phyloP scores from a whole-genome alignment of 2,888 invertebrate species.

The Melieria omissa region DNA sequence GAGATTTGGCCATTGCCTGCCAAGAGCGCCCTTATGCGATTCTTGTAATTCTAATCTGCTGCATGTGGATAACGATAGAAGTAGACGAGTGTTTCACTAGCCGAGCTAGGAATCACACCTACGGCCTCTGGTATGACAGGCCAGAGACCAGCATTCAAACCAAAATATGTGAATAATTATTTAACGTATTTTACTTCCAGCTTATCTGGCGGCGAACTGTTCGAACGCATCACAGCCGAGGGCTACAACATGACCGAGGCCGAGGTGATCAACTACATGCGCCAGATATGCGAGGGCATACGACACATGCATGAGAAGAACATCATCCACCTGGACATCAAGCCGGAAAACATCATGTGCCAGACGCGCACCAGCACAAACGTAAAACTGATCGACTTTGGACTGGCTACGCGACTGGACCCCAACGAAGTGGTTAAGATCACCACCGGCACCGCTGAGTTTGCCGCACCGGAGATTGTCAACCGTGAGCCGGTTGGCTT shows the following conservation, averaged over 20 bases:
- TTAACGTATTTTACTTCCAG: slow-evolving; percentile 67
- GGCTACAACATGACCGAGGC: slow-evolving; percentile 99
- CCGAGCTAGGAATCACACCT: no score
- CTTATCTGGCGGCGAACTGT: slow-evolving; percentile 97
- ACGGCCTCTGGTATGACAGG: no score
- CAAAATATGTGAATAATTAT: no score
- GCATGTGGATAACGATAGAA: no score
- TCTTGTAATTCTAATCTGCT: no score
- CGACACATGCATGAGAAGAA: slow-evolving; percentile 99
- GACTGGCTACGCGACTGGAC: slow-evolving; percentile 97
- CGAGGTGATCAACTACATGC: slow-evolving; percentile 98
- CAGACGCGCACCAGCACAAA: slow-evolving; percentile 94
- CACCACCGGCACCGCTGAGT: slow-evolving; percentile 98
- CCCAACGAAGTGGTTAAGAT: slow-evolving; percentile 99
- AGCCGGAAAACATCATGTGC: slow-evolving; percentile 99
- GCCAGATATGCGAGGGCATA: slow-evolving; percentile 97
- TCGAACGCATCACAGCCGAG: slow-evolving; percentile 98
- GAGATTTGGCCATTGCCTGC: no score
- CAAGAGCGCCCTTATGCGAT: no score
- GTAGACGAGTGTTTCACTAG: no score
- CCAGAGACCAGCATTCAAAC: no score
- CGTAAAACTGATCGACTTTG: slow-evolving; percentile 99
- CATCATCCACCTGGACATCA: slow-evolving; percentile 96
- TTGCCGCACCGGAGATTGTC: slow-evolving; percentile 99
- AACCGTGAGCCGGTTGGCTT: slow-evolving; percentile 99